phyloP scores from a whole-genome alignment of 2,888 invertebrate species.

The Gasteruption jaculator region DNA sequence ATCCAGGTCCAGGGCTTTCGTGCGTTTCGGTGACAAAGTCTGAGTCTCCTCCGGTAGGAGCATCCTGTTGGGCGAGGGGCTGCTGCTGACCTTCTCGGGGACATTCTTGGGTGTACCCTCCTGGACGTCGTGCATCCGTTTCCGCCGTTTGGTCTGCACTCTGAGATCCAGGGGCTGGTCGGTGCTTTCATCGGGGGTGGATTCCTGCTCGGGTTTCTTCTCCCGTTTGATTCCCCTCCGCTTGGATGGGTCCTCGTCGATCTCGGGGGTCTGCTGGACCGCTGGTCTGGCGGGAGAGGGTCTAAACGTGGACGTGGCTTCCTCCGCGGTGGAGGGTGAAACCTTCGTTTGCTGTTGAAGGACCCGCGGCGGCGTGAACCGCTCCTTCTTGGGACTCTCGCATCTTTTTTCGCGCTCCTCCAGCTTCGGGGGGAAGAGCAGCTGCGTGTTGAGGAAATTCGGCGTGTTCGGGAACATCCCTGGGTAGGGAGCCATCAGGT shows the following conservation, averaged over 20 bases:
- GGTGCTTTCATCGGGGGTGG: constrained; percentile 25
- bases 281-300: constrained; percentile 66
- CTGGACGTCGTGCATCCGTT: constrained; percentile 13
- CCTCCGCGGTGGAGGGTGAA: constrained; percentile 66
- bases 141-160: constrained; percentile 41
- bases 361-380: constrained; percentile 58
- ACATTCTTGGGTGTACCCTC: constrained; percentile 8
- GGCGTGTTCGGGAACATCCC: constrained; percentile 57
- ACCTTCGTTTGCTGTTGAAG: constrained; percentile 54
- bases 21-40: constrained; percentile 9
- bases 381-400: constrained; percentile 56
- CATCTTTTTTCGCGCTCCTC: constrained; percentile 56
- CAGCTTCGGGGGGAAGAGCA: constrained; percentile 63
- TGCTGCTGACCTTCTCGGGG: constrained; percentile 22
- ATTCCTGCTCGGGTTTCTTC: constrained; percentile 18
- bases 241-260: constrained; percentile 32
- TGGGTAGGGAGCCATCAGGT: constrained; percentile 60
- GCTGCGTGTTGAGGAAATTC: constrained; percentile 59
- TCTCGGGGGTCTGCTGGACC: constrained; percentile 38
- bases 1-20: too few relatives aligned
- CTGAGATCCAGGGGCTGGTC: constrained; percentile 45
- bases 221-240: constrained; percentile 29
- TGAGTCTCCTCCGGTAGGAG: constrained; percentile 17
- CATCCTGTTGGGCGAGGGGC: constrained; percentile 22
- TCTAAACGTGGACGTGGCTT: constrained; percentile 60